Evolutionary conservation across 1,140 invertebrate genomes (phyloP).

Genomic region (Drosophila jambulina): DNA sequence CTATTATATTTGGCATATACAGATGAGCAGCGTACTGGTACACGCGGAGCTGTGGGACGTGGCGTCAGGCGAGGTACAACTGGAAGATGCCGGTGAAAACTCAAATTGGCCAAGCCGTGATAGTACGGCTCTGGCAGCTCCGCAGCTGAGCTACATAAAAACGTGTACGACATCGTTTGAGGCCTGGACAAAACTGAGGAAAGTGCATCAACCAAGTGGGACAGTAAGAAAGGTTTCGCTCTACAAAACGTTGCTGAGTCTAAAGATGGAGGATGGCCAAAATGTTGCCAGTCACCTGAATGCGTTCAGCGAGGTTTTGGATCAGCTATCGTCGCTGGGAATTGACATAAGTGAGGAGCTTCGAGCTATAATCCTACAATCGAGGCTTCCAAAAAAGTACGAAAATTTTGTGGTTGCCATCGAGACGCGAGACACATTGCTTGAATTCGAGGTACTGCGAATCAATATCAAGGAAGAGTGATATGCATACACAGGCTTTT

Average conservation of each 20-base stretch:
- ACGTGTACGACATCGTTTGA: neutral
- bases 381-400: neutral
- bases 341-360: neutral
- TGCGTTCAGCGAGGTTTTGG: neutral
- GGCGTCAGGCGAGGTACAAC: too few species aligned
- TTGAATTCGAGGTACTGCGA: neutral
- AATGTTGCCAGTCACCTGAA: constrained; percentile 6
- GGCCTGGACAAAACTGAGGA: too few species aligned
- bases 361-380: neutral
- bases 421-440: neutral
- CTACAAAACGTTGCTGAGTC: too few species aligned
- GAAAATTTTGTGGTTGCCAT: constrained; percentile 9
- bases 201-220: too few species aligned
- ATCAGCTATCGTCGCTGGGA: neutral
- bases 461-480: neutral
- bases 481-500: neutral
- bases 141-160: neutral
- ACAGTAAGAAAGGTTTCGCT: too few species aligned
- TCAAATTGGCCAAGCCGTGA: too few species aligned
- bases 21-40: constrained; percentile 3
- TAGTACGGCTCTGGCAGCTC: neutral
- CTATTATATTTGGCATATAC: neutral
- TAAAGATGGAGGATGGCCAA: constrained; percentile 1
- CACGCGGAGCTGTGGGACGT: neutral
- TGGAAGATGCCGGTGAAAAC: neutral